These are phyloP conservation scores for Drosophila biarmipes DNA, from an alignment of 1,140 invertebrate genomes.

Conservation along the genomic window DNA sequence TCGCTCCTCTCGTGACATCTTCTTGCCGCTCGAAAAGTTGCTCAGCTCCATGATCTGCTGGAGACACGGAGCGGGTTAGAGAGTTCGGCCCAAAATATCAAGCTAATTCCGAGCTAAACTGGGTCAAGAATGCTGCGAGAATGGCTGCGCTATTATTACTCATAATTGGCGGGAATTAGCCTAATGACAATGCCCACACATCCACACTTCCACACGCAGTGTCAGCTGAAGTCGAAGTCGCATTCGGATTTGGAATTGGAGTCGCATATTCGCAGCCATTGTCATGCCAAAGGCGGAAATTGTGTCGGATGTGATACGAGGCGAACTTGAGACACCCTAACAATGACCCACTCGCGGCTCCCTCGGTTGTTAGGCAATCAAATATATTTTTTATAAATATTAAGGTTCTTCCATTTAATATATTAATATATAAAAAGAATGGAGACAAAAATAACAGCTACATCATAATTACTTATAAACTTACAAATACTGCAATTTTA, in stretches of 20 bases:
- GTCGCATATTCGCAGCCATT: slow-evolving; percentile 32
- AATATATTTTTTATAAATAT: not conserved
- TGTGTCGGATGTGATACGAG: slow-evolving; percentile 19
- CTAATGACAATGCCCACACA: slow-evolving; percentile 68
- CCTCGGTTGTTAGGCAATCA: not conserved
- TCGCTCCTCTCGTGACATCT: slow-evolving; percentile 87
- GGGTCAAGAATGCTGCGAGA: slow-evolving; percentile 72
- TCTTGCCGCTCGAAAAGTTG: slow-evolving; percentile 80
- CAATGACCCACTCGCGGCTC: slow-evolving; percentile 4
- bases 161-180: slow-evolving; percentile 79
- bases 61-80: slow-evolving; percentile 18
- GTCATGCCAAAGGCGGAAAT: slow-evolving; percentile 43
- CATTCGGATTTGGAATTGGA: slow-evolving; percentile 17
- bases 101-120: slow-evolving; percentile 67
- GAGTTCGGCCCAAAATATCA: slow-evolving; percentile 54
- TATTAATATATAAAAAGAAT: too few species aligned
- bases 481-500: too few species aligned
- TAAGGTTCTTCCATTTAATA: too few species aligned
- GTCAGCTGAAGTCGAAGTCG: slow-evolving; percentile 27
- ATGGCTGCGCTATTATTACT: slow-evolving; percentile 59
- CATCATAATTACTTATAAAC: too few species aligned
- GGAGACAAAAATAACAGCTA: too few species aligned
- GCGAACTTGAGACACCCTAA: slow-evolving; percentile 28
- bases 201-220: slow-evolving; percentile 25
- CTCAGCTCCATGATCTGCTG: slow-evolving; percentile 80